phyloP scores from a whole-genome alignment of 1,140 invertebrate species.

The Eueides isabella region DNA sequence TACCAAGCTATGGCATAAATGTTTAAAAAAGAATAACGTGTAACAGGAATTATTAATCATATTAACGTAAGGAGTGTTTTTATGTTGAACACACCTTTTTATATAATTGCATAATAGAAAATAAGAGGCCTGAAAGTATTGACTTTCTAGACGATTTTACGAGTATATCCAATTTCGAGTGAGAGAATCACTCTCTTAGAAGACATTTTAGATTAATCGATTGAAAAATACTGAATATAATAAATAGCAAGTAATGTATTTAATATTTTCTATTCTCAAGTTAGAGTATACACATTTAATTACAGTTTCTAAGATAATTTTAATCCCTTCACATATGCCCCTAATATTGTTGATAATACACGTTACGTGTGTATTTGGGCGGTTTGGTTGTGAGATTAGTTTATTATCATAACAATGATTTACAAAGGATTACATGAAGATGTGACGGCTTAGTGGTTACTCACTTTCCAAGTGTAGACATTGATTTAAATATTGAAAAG shows the following conservation, averaged over 20 bases:
- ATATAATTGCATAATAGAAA: too few species aligned
- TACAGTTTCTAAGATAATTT: not conserved
- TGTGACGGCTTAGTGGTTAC: not conserved
- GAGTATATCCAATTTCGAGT: too few species aligned
- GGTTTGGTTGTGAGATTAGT: slow-evolving; percentile 7
- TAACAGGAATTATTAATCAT: too few species aligned
- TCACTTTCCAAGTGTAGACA: not conserved
- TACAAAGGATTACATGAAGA: not conserved
- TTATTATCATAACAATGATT: slow-evolving; percentile 2
- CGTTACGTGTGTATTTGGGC: not conserved
- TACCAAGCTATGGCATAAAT: too few species aligned
- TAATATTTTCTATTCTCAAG: not conserved
- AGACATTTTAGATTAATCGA: too few species aligned
- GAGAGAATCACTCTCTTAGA: too few species aligned
- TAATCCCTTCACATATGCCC: slow-evolving; percentile 8
- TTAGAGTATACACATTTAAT: not conserved
- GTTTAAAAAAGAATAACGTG: too few species aligned
- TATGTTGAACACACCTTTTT: too few species aligned
- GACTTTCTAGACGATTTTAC: too few species aligned
- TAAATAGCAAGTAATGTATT: not conserved
- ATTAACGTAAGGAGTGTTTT: too few species aligned
- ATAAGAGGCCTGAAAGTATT: too few species aligned
- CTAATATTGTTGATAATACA: slow-evolving; percentile 3
- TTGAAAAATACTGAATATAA: too few species aligned
- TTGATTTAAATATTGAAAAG: not conserved